phyloP scores from a whole-genome alignment of 1,140 invertebrate genomes.

The Apis dorsata region DNA sequence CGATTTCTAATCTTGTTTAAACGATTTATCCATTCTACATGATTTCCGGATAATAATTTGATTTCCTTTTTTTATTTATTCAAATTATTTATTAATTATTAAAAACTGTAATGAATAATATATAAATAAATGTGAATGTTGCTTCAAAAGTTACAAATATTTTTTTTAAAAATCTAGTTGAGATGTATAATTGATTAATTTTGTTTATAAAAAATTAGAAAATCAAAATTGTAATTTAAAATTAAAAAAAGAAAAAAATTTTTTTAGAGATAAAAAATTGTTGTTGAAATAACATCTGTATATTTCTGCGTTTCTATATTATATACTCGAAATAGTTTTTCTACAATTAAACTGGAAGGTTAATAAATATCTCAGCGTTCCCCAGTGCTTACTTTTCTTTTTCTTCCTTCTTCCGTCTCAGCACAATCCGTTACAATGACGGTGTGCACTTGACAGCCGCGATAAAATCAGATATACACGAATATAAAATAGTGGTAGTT shows the following conservation, averaged over 20 bases:
- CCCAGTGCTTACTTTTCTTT: background rate
- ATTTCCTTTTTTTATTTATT: too few relatives aligned
- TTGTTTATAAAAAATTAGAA: too few relatives aligned
- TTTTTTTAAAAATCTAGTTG: too few relatives aligned
- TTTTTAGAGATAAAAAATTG: background rate
- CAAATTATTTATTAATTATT: too few relatives aligned
- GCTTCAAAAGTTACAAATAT: too few relatives aligned
- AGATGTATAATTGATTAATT: too few relatives aligned
- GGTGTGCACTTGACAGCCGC: slow-evolving; percentile 34
- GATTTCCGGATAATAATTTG: background rate
- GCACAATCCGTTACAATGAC: slow-evolving; percentile 34
- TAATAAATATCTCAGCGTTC: slow-evolving; percentile 48
- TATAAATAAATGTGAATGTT: too few relatives aligned
- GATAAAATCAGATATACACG: slow-evolving; percentile 30
- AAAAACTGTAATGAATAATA: too few relatives aligned
- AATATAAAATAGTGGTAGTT: slow-evolving; percentile 1
- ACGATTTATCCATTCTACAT: too few relatives aligned
- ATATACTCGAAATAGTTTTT: slow-evolving; percentile 15
- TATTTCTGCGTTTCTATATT: slow-evolving; percentile 18
- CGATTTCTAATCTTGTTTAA: background rate
- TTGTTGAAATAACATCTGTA: background rate
- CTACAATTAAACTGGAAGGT: slow-evolving; percentile 55
- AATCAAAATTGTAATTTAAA: background rate
- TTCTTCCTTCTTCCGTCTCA: slow-evolving; percentile 18
- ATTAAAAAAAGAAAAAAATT: too few relatives aligned